Conservation (phyloP, 2,797 vertebrate species). For the Typhlichthys subterraneus region DNA sequence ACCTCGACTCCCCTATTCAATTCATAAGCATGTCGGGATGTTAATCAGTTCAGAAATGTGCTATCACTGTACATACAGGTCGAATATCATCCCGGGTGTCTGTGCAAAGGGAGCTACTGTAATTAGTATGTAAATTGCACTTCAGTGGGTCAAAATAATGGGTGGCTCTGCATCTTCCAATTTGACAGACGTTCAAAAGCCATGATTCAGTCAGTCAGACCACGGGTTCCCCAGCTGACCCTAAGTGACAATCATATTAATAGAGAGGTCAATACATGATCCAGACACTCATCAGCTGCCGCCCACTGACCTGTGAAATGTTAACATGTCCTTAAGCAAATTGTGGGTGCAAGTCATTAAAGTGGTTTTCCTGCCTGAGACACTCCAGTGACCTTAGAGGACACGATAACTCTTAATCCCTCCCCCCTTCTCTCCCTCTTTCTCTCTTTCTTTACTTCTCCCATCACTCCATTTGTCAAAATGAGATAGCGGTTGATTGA, state of each 20-base stretch:
- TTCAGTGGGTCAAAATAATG: constrained; percentile 65
- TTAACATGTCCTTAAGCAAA: constrained; percentile 74
- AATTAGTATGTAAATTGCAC: constrained; percentile 76
- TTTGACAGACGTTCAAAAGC: constrained; percentile 62
- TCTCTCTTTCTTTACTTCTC: not conserved
- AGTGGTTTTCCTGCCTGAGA: constrained; percentile 54
- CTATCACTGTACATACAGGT: not conserved
- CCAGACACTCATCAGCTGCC: constrained; percentile 68
- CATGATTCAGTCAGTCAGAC: constrained; percentile 56
- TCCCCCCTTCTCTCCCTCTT: constrained; percentile 26
- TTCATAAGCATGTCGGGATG: too few species aligned
- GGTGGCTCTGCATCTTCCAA: constrained; percentile 58
- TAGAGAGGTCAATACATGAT: constrained; percentile 64
- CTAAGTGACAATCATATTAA: constrained; percentile 61
- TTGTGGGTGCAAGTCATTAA: constrained; percentile 55
- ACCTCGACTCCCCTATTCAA: too few species aligned
- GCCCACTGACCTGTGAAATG: constrained; percentile 56
- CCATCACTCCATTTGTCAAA: not conserved
- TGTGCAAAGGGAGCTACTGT: constrained; percentile 42
- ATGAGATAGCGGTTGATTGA: constrained; percentile 20
- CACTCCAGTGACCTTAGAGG: constrained; percentile 58
- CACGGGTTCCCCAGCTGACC: constrained; percentile 60
- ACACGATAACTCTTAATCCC: constrained; percentile 40
- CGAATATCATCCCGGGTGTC: not conserved
- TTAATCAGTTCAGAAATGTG: not conserved